Evolutionary conservation across 2,888 invertebrate species (phyloP).

Genomic region (Cataglyphis livida): DNA sequence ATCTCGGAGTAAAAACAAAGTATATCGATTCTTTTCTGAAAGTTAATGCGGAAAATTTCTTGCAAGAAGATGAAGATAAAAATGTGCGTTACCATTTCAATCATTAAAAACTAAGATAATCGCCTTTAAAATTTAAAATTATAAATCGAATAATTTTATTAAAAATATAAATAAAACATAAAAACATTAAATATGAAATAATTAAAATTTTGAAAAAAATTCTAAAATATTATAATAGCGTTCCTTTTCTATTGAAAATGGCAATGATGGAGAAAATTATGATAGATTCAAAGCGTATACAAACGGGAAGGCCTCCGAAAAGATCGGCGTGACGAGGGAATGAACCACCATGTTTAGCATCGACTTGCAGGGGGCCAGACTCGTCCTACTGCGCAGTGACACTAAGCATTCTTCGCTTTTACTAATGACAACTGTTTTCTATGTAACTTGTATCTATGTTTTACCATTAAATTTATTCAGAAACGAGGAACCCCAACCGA

Average conservation of each 20-base stretch:
- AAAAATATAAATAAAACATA: neutral
- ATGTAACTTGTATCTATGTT: neutral
- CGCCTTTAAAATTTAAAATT: neutral
- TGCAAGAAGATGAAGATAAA: neutral
- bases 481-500: neutral
- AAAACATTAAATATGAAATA: neutral
- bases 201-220: neutral
- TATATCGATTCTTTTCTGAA: neutral
- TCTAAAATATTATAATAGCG: neutral
- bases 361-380: slow-evolving; percentile 52
- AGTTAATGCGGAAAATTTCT: neutral
- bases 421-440: neutral
- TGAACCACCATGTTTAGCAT: slow-evolving; percentile 72
- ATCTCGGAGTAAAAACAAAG: neutral
- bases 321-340: slow-evolving; percentile 60
- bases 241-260: neutral
- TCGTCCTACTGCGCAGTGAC: slow-evolving; percentile 72
- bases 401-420: slow-evolving; percentile 37
- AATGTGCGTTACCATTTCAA: neutral
- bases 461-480: neutral
- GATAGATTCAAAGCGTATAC: neutral
- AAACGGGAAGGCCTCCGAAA: neutral
- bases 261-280: neutral
- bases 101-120: neutral
- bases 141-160: neutral